A percentile compares a stretch with the other conserved stretches of the same genome.
phyloP scores from a whole-genome alignment of 2,797 vertebrate species.

The Telmatherina bonti region DNA sequence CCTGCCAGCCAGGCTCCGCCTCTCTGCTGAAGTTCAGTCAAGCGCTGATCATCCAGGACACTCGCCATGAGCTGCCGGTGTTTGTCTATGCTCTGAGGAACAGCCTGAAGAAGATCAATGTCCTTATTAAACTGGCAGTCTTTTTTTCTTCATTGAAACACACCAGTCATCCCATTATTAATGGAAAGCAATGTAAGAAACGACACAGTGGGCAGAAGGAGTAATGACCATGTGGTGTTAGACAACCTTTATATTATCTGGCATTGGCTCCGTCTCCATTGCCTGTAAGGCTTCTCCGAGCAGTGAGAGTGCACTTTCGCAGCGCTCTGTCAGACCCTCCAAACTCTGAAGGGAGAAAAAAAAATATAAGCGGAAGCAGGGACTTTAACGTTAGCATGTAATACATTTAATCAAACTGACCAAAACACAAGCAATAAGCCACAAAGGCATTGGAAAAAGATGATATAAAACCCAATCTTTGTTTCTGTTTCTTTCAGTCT shows the following conservation, averaged over 20 bases:
- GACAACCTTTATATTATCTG: conserved; percentile 79
- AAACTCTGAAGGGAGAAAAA: conserved; percentile 71
- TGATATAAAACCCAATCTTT: too few species aligned
- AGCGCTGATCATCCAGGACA: conserved; percentile 87
- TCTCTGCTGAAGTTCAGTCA: conserved; percentile 88
- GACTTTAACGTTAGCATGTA: not conserved
- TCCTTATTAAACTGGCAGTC: not conserved
- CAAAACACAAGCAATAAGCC: not conserved
- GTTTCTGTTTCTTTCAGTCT: too few species aligned
- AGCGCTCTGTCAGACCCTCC: conserved; percentile 82
- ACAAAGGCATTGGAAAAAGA: not conserved
- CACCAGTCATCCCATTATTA: not conserved
- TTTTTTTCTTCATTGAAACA: not conserved
- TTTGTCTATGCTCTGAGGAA: conserved; percentile 80
- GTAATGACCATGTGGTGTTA: not conserved
- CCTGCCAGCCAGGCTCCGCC: conserved; percentile 91
- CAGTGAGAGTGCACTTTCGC: conserved; percentile 82
- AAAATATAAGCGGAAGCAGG: not conserved
- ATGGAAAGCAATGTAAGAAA: not conserved
- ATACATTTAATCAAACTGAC: not conserved
- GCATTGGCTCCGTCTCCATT: conserved; percentile 79
- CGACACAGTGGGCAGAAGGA: not conserved
- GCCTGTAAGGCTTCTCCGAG: conserved; percentile 80
- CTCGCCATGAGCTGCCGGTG: conserved; percentile 87
- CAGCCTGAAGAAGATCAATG: conserved; percentile 71